Base-by-base conservation (phyloP, 2,797 vertebrate species). In the Cetoscarus ocellatus region DNA sequence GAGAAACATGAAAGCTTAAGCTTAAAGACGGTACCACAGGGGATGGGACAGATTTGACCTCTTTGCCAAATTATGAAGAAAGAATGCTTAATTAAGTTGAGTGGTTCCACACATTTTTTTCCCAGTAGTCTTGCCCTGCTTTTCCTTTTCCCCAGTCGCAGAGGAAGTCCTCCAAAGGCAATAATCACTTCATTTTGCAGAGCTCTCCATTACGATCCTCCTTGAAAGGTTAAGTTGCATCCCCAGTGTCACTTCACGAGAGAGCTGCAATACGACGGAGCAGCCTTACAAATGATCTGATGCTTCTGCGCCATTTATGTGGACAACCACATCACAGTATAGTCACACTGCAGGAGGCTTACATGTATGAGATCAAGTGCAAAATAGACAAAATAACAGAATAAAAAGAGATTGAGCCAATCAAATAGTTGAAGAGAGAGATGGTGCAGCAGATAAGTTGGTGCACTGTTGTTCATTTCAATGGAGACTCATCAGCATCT, bases 171-270 rank as follows among this genome's bases (percentile, higher is more conserved):
- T 60, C 56, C 17, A 50, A 74, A 73, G 61, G 34, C 55, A 71
- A 72, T 77, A 75, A 85, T 74, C 63, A 70, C 74, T 79, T 81
- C 38, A 64, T 77, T 80, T 73, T 62, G 35, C 61, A 49, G 59
- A 1, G 44, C 67, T 52, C 74, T 68, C 66, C 42, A 73, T 76
- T 75, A 74, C 51, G 17, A 62, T 61, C 55, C 59, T 66, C 27
- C 56, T 69, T 67, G 39, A 85, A 81, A 82, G 77, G 80, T 82
- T 84, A 85, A 74, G 52, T 56, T 64, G 53, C 17, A 64, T 81
- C 70, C 59, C 67, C 14, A 10, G 49, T 55, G 68, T 62, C 67
- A 68, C 54, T 55, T 69, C 74, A 67, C 8, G 3, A 64, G 67
- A 55, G 75, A 70, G 68, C 61, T 6, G 50, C 44, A 6, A 13